Conservation (phyloP, 1,140 invertebrate species). For the Piezodorus guildinii region DNA sequence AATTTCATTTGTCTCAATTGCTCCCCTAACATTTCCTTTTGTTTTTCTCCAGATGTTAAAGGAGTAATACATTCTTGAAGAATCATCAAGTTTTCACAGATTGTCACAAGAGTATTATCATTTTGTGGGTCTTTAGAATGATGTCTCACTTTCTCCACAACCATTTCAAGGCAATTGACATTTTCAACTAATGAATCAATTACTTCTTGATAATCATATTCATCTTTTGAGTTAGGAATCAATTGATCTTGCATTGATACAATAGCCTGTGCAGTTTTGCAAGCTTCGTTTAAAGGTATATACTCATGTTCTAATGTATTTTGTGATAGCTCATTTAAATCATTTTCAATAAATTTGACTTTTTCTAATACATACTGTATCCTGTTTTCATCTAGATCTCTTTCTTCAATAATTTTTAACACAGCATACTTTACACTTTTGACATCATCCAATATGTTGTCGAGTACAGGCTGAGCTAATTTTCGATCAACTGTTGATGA, state of each 20-base stretch:
- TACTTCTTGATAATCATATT: constrained; percentile 1
- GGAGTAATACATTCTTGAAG: constrained; percentile 16
- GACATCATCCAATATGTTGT: constrained; percentile 17
- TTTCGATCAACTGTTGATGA: constrained; percentile 15
- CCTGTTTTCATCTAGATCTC: constrained; percentile 4
- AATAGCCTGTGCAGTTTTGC: constrained; percentile 4
- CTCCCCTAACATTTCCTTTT: background rate
- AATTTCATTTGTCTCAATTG: constrained; percentile 8
- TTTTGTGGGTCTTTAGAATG: background rate
- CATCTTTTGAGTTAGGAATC: background rate
- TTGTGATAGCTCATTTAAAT: background rate
- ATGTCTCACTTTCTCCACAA: background rate
- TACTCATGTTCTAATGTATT: constrained; percentile 13
- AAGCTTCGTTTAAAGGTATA: constrained; percentile 5
- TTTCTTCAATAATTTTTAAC: constrained; percentile 15
- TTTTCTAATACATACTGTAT: constrained; percentile 18
- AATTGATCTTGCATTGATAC: constrained; percentile 1
- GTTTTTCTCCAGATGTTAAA: constrained; percentile 11
- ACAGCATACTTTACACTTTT: constrained; percentile 20
- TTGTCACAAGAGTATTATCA: constrained; percentile 4
- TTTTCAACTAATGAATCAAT: constrained; percentile 4
- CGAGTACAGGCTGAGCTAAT: constrained; percentile 14
- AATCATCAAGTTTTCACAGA: constrained; percentile 2
- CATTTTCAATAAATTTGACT: constrained; percentile 12
- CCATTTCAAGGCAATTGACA: background rate